Percentiles rank a stretch among this genome's conserved stretches.
Conservation (phyloP, 2,797 vertebrate genomes). For the Cyclopterus lumpus region DNA sequence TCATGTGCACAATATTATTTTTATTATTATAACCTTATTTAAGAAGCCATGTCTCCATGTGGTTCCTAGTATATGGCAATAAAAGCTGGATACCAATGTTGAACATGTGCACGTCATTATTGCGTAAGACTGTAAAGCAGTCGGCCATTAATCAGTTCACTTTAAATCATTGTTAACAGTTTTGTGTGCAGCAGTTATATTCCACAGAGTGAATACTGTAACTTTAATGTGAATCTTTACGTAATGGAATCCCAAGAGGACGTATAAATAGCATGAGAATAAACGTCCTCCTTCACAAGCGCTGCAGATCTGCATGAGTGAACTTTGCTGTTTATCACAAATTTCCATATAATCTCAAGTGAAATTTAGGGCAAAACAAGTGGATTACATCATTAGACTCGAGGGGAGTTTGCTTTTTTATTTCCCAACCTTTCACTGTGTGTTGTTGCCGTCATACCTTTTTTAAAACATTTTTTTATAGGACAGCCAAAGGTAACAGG, state of each 20-base stretch:
- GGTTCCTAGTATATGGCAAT: neutral
- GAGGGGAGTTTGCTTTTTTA: neutral
- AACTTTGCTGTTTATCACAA: constrained; percentile 21
- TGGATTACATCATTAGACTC: constrained; percentile 16
- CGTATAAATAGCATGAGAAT: constrained; percentile 1
- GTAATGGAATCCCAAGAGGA: constrained; percentile 2
- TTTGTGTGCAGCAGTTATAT: constrained; percentile 5
- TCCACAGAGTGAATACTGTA: constrained; percentile 1
- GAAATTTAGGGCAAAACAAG: constrained; percentile 17
- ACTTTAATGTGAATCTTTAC: constrained; percentile 28
- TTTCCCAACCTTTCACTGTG: neutral
- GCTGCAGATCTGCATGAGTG: constrained; percentile 33
- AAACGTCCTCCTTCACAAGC: constrained; percentile 18
- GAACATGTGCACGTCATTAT: constrained; percentile 34
- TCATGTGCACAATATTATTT: constrained; percentile 15
- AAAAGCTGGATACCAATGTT: neutral
- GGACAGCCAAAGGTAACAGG: constrained; percentile 13
- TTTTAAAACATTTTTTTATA: constrained; percentile 6
- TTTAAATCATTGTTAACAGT: constrained; percentile 14
- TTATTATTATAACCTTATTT: neutral
- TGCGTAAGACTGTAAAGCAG: constrained; percentile 3
- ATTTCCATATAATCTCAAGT: constrained; percentile 8
- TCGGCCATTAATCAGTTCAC: constrained; percentile 26
- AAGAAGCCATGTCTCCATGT: constrained; percentile 6
- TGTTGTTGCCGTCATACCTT: neutral